Evolutionary conservation across 2,797 vertebrate species (phyloP).

Genomic region (Microctenopoma lineatum): DNA sequence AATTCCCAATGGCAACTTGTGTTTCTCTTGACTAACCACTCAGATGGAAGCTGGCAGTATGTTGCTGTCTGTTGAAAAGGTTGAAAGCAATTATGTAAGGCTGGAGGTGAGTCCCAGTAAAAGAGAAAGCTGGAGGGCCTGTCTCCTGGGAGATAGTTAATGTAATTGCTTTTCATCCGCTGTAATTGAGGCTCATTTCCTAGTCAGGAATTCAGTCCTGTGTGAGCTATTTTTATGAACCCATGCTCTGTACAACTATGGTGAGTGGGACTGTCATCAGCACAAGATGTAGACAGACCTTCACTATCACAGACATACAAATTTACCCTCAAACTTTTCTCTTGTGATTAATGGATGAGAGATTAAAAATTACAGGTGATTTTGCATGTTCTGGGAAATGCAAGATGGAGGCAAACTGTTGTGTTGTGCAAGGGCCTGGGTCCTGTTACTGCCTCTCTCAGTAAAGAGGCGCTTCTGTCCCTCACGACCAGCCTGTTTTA

Average conservation of each 20-base stretch:
- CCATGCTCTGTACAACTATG: slow-evolving; percentile 55
- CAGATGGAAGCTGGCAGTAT: slow-evolving; percentile 46
- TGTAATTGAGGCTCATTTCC: slow-evolving; percentile 81
- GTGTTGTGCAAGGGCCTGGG: slow-evolving; percentile 31
- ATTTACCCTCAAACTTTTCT: slow-evolving; percentile 33
- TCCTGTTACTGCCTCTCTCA: slow-evolving; percentile 71
- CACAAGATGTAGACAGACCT: slow-evolving; percentile 13
- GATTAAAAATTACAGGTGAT: slow-evolving; percentile 67
- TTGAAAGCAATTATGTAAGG: slow-evolving; percentile 76
- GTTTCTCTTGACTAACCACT: slow-evolving; percentile 56
- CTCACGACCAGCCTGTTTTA: slow-evolving; percentile 73
- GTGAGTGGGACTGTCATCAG: slow-evolving; percentile 48
- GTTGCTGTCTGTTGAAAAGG: slow-evolving; percentile 56
- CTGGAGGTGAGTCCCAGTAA: slow-evolving; percentile 67
- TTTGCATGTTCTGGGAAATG: slow-evolving; percentile 38
- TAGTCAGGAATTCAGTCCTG: slow-evolving; percentile 64
- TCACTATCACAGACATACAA: slow-evolving; percentile 2
- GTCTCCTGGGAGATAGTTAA: slow-evolving; percentile 72
- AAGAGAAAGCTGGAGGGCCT: slow-evolving; percentile 50
- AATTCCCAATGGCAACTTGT: slow-evolving; percentile 57
- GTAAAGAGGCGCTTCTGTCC: slow-evolving; percentile 58
- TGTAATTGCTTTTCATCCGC: slow-evolving; percentile 80
- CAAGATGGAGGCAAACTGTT: slow-evolving; percentile 36
- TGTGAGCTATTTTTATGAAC: slow-evolving; percentile 73
- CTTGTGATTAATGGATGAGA: slow-evolving; percentile 44